Conservation (phyloP, 1,140 invertebrate genomes). For the Cyclina sinensis region DNA sequence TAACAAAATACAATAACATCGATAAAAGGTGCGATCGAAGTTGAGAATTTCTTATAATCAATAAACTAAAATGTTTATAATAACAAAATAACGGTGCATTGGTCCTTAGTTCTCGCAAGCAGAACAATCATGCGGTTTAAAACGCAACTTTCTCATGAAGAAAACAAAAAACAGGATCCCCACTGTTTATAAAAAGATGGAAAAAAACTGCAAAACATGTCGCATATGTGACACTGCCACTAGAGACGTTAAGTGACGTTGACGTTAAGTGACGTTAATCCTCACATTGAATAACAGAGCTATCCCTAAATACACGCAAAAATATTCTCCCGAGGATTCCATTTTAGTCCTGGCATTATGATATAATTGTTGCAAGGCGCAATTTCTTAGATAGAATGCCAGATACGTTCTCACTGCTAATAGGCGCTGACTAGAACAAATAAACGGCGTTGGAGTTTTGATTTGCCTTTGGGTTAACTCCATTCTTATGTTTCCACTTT, state of each 20-base stretch:
- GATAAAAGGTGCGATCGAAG: too few species aligned
- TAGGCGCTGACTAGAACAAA: constrained; percentile 54
- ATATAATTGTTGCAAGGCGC: constrained; percentile 52
- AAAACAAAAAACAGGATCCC: too few species aligned
- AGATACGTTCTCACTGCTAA: constrained; percentile 29
- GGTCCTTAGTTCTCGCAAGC: too few species aligned
- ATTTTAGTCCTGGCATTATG: constrained; percentile 21
- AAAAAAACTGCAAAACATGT: neutral
- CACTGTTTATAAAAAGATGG: too few species aligned
- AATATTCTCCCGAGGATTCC: neutral
- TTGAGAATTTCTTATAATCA: too few species aligned
- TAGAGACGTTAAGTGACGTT: neutral
- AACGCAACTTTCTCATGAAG: too few species aligned
- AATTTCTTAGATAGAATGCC: neutral
- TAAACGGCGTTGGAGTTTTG: constrained; percentile 11
- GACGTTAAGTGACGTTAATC: neutral
- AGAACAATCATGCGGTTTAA: too few species aligned
- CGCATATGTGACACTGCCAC: neutral
- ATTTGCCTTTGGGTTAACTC: neutral
- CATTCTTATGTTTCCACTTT: neutral
- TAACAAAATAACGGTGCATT: too few species aligned
- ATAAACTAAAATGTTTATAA: too few species aligned
- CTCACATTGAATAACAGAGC: neutral
- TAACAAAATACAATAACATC: too few species aligned
- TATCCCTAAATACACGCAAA: neutral